phyloP scores from a whole-genome alignment of 2,888 invertebrate genomes.

The Luperina testacea region DNA sequence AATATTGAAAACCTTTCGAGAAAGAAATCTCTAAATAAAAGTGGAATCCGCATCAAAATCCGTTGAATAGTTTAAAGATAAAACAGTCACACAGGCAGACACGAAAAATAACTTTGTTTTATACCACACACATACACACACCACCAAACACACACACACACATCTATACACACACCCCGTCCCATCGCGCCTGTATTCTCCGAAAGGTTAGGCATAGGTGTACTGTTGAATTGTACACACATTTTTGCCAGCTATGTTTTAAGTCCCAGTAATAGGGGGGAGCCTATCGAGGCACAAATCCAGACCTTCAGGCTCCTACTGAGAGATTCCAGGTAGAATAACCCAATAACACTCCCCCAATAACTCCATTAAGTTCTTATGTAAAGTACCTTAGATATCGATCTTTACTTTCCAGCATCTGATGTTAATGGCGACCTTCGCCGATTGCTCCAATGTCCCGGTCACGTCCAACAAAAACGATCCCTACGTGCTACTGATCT shows the following conservation, averaged over 20 bases:
- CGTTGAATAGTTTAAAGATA: background rate
- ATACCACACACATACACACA: too few species aligned
- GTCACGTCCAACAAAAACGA: conserved; percentile 49
- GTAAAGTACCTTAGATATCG: conserved; percentile 26
- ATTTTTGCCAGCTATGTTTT: too few species aligned
- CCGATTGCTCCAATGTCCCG: conserved; percentile 24
- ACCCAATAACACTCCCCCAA: background rate
- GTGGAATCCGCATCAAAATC: background rate
- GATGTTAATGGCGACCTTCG: conserved; percentile 34
- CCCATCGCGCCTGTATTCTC: too few species aligned
- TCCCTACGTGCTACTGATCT: conserved; percentile 42
- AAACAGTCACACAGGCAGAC: too few species aligned
- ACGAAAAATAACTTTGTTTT: background rate
- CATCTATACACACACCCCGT: too few species aligned
- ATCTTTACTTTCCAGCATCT: conserved; percentile 32
- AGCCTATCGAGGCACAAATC: too few species aligned
- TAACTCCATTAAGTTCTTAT: background rate
- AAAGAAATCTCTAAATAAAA: background rate
- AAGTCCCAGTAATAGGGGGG: too few species aligned
- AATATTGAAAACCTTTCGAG: background rate
- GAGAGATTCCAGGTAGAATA: background rate
- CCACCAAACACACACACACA: too few species aligned
- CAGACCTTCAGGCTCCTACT: background rate
- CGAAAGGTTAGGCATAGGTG: too few species aligned
- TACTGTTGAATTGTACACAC: too few species aligned